phyloP scores from a whole-genome alignment of 2,888 invertebrate species.

The Diarsia brunnea region DNA sequence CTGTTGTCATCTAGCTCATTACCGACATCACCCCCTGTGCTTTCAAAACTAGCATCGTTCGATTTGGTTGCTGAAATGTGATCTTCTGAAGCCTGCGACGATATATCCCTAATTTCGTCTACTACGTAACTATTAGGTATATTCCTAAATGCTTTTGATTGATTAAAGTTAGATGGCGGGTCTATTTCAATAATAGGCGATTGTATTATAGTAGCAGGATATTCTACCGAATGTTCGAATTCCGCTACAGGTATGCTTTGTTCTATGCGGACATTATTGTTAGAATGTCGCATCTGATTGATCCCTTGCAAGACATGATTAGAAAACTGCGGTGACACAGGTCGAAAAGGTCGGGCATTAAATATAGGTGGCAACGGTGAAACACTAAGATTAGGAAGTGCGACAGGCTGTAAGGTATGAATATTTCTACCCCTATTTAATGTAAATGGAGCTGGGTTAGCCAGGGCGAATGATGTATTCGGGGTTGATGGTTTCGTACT shows the following conservation, averaged over 20 bases:
- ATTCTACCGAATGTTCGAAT: conserved; percentile 93
- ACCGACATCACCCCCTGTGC: conserved; percentile 81
- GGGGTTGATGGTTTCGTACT: conserved; percentile 68
- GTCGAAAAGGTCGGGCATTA: conserved; percentile 91
- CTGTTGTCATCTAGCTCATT: conserved; percentile 82
- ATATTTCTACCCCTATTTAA: conserved; percentile 87
- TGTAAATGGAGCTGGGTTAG: conserved; percentile 86
- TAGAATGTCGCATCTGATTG: conserved; percentile 77
- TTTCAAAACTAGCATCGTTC: conserved; percentile 87
- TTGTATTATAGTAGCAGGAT: conserved; percentile 93
- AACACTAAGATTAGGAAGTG: conserved; percentile 92
- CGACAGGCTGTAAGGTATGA: conserved; percentile 90
- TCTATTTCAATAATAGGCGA: conserved; percentile 93
- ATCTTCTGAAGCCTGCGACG: conserved; percentile 89
- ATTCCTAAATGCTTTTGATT: conserved; percentile 84
- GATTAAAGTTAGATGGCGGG: conserved; percentile 77
- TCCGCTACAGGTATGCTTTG: conserved; percentile 93
- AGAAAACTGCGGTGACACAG: conserved; percentile 74
- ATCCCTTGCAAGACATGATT: conserved; percentile 78
- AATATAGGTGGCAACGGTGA: conserved; percentile 92
- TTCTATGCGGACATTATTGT: conserved; percentile 88
- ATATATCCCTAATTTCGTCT: conserved; percentile 87
- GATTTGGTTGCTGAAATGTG: conserved; percentile 85
- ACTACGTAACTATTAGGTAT: conserved; percentile 83
- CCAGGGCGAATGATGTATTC: conserved; percentile 82